Base-by-base conservation (phyloP, 2,797 vertebrate species). In the Microchirus variegatus region DNA sequence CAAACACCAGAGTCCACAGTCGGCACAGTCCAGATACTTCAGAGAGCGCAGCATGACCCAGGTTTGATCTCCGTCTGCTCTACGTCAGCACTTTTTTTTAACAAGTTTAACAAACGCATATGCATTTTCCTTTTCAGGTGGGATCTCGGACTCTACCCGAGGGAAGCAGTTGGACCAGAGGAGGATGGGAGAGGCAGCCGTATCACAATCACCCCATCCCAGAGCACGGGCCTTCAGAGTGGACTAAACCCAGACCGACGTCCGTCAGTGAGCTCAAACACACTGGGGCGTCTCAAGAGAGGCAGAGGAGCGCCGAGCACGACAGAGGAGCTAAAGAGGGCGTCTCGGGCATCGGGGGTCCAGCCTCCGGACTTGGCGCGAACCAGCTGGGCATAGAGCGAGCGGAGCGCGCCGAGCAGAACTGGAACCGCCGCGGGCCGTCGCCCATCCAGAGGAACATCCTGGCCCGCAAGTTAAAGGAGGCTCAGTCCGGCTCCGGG, bases 11-110 rank as follows among this genome's bases (percentile, higher is more conserved):
- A 82, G 85, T 54, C 90, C 89, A 26, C 70, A 89, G 0, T 79
- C 78, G n/a, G 73, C 76, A 50, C 62, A 63, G 19, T 58, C 75
- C 64, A 93, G 91, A 65, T 93, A 93, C 0, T 97, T 94, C 90
- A 90, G 97, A 84, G 96, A 99, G 82, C 92, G 97, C 59, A 99
- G 97, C 88, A 91, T 97, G 94, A 97, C 97, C 15, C 93, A 94
- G 89, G 91, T 92, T 11, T n/a, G n/a, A n/a, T n/a, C n/a, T 35
- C 18, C 12, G 38, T 53, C 16, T 9, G 9, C 3, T 62, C 4
- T 42, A 12, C 22, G 26, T 40, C 2, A 10, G 11, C 16, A 61
- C 57, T 41, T 10, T 35, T 59, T 3, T 41, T 37, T 63, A 18
- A 40, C 1, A 14, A 43, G 19, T 60, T 49, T 37, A 52, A 65